A percentile compares a stretch with the other conserved stretches of the same genome.
phyloP scores from a whole-genome alignment of 1,140 invertebrate species.

The Stegodyphus dumicola region DNA sequence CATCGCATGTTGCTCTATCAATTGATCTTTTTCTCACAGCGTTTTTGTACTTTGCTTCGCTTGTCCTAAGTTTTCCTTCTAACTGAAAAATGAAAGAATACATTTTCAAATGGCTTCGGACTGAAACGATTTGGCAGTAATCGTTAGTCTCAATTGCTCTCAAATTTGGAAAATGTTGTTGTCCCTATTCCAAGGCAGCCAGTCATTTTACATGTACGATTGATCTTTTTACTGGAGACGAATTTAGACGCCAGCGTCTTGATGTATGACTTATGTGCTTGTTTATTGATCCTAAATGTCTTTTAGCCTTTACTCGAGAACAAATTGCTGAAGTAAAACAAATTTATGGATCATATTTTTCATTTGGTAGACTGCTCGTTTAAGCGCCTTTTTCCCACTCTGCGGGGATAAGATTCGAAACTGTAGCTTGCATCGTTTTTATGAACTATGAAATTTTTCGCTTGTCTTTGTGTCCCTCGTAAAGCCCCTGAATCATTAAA shows the following conservation, averaged over 20 bases:
- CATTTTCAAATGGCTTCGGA: not conserved
- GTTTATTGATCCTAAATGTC: constrained; percentile 36
- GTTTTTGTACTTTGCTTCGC: too few species aligned
- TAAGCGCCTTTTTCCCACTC: not conserved
- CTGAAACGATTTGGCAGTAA: constrained; percentile 9
- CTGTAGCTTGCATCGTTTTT: constrained; percentile 11
- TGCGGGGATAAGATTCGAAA: constrained; percentile 1
- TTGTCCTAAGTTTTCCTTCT: too few species aligned
- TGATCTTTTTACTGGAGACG: not conserved
- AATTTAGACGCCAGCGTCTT: constrained; percentile 13
- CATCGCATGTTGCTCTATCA: too few species aligned
- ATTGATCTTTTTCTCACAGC: too few species aligned
- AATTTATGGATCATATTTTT: constrained; percentile 32
- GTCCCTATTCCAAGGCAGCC: not conserved
- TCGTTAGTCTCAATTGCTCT: constrained; percentile 30
- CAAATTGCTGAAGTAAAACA: constrained; percentile 24
- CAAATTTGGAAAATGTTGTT: constrained; percentile 7
- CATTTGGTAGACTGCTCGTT: constrained; percentile 14
- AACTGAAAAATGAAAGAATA: constrained; percentile 5
- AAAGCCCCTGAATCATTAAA: constrained; percentile 19
- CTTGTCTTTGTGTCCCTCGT: constrained; percentile 17
- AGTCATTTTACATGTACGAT: not conserved
- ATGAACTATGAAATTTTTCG: constrained; percentile 30
- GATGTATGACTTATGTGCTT: constrained; percentile 32
- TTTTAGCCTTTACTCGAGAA: constrained; percentile 20